phyloP scores from a whole-genome alignment of 2,113 vertebrate genomes.

The Oncorhynchus nerka region DNA sequence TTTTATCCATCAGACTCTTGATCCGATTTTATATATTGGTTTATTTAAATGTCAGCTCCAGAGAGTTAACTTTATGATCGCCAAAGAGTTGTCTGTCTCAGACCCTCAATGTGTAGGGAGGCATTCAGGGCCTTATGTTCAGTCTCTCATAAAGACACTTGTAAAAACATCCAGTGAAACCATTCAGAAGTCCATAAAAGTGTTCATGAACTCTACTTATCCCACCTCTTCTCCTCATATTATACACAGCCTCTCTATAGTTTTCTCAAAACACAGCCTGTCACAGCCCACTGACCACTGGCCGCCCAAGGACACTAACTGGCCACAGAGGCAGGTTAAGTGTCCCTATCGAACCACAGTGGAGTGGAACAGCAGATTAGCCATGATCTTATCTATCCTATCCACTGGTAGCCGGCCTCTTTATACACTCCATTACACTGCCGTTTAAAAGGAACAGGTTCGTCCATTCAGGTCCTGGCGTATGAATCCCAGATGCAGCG shows the following conservation, averaged over 20 bases:
- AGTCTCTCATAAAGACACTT: slow-evolving; percentile 50
- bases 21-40: not conserved
- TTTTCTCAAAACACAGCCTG: not conserved
- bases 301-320: slow-evolving; percentile 54
- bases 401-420: slow-evolving; percentile 60
- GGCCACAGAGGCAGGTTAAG: slow-evolving; percentile 83
- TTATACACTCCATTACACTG: slow-evolving; percentile 72
- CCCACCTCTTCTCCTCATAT: too few relatives aligned
- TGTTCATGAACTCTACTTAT: slow-evolving; percentile 59
- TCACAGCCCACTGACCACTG: slow-evolving; percentile 5
- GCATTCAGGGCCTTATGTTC: slow-evolving; percentile 49
- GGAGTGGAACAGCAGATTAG: slow-evolving; percentile 88
- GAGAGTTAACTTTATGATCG: slow-evolving; percentile 22
- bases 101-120: not conserved
- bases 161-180: slow-evolving; percentile 60
- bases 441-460: slow-evolving; percentile 68
- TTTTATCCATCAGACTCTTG: not conserved
- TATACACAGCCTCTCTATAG: not conserved
- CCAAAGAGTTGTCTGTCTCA: not conserved
- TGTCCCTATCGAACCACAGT: slow-evolving; percentile 81
- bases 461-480: slow-evolving; percentile 63
- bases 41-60: not conserved
- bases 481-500: slow-evolving; percentile 71
- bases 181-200: slow-evolving; percentile 66
- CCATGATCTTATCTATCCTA: slow-evolving; percentile 78